Evolutionary conservation across 2,113 vertebrate species (phyloP), one percentile per base, ranked within the genome.

Genomic region (Pelvicachromis taeniatus): DNA sequence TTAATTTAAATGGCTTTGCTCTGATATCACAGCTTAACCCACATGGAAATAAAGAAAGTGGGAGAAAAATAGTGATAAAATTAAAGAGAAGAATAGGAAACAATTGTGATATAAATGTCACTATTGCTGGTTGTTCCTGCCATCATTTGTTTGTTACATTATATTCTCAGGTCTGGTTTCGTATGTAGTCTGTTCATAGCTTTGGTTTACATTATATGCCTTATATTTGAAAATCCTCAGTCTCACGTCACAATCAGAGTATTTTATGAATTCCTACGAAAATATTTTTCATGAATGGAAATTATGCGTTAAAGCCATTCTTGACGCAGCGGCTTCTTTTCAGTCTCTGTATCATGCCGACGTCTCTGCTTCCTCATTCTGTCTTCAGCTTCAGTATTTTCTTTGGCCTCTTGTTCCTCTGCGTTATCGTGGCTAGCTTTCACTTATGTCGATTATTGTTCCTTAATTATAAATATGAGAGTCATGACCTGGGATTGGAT

Each of bases 21-120:
- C n/a, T 14, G 6, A 68, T n/a, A 42, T 42, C 3, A 16, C 38
- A 2, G 9, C 7, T 68, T 14, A 42, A 68, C 38, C 63, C 63
- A 42, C 33, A 65, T 13, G 19, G 33, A 5, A 63, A 68, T 42
- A 9, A 59, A 17, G 11, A 55, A 55, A 26, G 54, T 26, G 21
- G 6, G 3, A 0, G 0, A 0, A n/a, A 38, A 38, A 21, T 65
- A 10, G 2, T 5, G 12, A 14, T 40, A 65, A 40, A 14, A 40
- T 21, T 21, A 2, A 13, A 38, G 35, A 65, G 19, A 38, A 65
- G 0, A 65, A 14, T 21, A 14, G 19, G 3, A 65, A 40, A 38
- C 19, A 65, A 65, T 0, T 0, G 2, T 13, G 6, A 14, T 1
- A 13, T 65, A 21, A 40, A 21, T 5, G 61, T 0, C 2, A 65